phyloP scores from a whole-genome alignment of 2,113 vertebrate species.

The Vicugna pacos region DNA sequence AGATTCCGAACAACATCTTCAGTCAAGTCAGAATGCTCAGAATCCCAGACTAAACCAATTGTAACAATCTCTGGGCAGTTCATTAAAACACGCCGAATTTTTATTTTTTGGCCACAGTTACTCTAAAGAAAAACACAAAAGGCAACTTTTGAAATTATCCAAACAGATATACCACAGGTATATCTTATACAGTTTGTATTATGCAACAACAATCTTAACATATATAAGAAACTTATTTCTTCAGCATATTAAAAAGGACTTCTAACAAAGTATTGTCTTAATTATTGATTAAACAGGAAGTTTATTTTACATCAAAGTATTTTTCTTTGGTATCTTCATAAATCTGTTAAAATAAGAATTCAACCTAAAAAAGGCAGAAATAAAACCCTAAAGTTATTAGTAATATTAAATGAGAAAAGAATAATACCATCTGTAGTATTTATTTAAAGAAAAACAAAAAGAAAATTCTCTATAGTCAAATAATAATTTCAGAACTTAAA shows the following conservation, averaged over 20 bases:
- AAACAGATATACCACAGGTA: background rate
- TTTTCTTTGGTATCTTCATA: background rate
- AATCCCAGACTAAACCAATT: constrained; percentile 97
- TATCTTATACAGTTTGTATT: background rate
- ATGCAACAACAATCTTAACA: background rate
- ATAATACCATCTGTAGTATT: background rate
- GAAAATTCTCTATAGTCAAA: background rate
- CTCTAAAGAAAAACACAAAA: constrained; percentile 88
- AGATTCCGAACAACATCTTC: constrained; percentile 95
- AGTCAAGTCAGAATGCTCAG: constrained; percentile 96
- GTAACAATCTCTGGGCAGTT: constrained; percentile 98
- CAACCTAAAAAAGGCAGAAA: constrained; percentile 6
- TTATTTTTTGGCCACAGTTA: constrained; percentile 97
- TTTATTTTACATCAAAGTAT: constrained; percentile 48
- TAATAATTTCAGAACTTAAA: constrained; percentile 6
- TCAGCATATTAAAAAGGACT: constrained; percentile 13
- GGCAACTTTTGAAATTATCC: background rate
- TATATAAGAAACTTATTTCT: background rate
- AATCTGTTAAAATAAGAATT: constrained; percentile 42
- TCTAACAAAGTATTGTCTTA: constrained; percentile 1
- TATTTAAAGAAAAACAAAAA: constrained; percentile 4
- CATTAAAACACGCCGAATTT: constrained; percentile 97
- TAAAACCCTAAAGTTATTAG: background rate
- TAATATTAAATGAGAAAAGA: constrained; percentile 30
- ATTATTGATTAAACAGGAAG: constrained; percentile 16